phyloP scores from a whole-genome alignment of 2,888 invertebrate genomes.

The Drosophila gaucha region DNA sequence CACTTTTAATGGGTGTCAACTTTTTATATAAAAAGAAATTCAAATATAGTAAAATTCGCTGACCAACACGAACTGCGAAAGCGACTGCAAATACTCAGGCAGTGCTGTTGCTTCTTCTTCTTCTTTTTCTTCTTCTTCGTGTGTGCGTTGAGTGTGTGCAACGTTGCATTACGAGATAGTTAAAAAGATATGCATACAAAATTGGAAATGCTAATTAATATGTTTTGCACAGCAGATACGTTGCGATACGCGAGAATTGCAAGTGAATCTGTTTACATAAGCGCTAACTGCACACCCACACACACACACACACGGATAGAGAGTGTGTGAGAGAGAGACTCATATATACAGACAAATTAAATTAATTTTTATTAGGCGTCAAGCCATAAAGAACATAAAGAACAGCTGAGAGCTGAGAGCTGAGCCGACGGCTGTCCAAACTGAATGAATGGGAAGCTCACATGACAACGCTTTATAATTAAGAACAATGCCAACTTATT shows the following conservation, averaged over 20 bases:
- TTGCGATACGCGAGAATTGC: constrained; percentile 44
- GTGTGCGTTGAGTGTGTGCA: constrained; percentile 59
- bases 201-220: constrained; percentile 82
- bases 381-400: constrained; percentile 79
- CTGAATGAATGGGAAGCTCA: constrained; percentile 76
- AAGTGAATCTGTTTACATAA: constrained; percentile 74
- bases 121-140: neutral
- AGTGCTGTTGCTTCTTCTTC: neutral
- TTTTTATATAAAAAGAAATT: constrained; percentile 7
- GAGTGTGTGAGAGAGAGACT: constrained; percentile 7
- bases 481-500: constrained; percentile 76
- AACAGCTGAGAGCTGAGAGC: constrained; percentile 62
- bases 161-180: constrained; percentile 77
- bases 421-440: constrained; percentile 24
- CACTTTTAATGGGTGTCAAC: constrained; percentile 4
- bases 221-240: constrained; percentile 78
- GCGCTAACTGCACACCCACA: constrained; percentile 72
- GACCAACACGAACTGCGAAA: constrained; percentile 41
- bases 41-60: constrained; percentile 44
- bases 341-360: constrained; percentile 68
- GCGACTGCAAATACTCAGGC: constrained; percentile 24
- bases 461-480: constrained; percentile 81
- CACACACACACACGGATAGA: constrained; percentile 14
- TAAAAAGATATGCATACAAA: constrained; percentile 76
- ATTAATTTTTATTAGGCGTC: constrained; percentile 81